Evolutionary conservation across 2,797 vertebrate genomes (phyloP), one percentile per base, ranked within the genome.

Genomic region (Centroberyx gerrardi): DNA sequence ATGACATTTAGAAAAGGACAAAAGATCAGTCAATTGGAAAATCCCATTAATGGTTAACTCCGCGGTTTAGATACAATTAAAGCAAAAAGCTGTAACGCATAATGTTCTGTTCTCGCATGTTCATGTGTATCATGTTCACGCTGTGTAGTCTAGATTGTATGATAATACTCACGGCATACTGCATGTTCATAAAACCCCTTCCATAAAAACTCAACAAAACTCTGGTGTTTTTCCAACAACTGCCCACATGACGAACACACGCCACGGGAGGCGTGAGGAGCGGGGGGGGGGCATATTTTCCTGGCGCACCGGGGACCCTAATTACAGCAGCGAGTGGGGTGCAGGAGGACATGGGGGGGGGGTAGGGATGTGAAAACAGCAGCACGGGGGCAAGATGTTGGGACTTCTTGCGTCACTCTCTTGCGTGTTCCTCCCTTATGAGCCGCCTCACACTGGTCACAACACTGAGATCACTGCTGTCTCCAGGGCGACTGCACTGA

Each of bases 1-100:
- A 80, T 89, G 91, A 85, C 88, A 92, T 92, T 93, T 90, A 87
- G 61, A 88, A 84, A 83, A 81, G 78, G 71, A 88, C 87, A 83
- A 88, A 87, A 88, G 86, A 89, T 91, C 86, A 85, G 68, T 49
- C 46, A 38, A 60, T 63, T 54, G 58, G 51, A 48, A 69, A 71
- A 64, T 46, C 65, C 53, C 22, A 72, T 71, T 78, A 65, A 80
- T 56, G 69, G 60, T 72, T 62, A 72, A 69, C 53, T 65, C 10
- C 12, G 28, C 5, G 22, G 78, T 74, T 81, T 76, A 52, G 38
- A 59, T 49, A 36, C 58, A 85, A 78, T 86, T 78, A 84, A 80
- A 85, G 64, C 62, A 82, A 81, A 85, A 83, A 48, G 33, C 18
- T 54, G 44, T 42, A 55, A 74, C 14, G 40, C 49, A 38, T 6